Evolutionary conservation across 2,113 vertebrate genomes (phyloP).

Genomic region (Mesoclemmys tuberculata): DNA sequence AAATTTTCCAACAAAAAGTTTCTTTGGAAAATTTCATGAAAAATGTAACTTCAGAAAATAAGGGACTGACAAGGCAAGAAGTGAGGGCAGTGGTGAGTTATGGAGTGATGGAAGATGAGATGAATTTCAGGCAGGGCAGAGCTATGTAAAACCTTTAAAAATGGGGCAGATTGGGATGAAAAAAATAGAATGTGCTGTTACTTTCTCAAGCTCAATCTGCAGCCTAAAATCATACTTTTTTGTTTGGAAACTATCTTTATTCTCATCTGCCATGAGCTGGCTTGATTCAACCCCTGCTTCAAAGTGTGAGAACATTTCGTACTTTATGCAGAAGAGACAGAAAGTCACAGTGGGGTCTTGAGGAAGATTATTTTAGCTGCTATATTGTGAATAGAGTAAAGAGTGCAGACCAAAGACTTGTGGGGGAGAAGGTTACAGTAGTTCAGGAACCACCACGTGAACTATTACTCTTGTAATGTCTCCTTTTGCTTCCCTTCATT

Average conservation of each 20-base stretch:
- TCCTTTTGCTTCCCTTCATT: not conserved
- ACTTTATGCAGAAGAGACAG: not conserved
- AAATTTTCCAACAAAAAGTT: not conserved
- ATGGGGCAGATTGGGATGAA: fast-evolving
- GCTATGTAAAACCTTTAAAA: not conserved
- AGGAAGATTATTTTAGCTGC: not conserved
- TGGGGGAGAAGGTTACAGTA: not conserved
- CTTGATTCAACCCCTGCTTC: not conserved
- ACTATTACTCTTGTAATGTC: not conserved
- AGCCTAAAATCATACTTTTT: not conserved
- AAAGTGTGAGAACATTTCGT: not conserved
- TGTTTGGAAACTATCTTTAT: not conserved
- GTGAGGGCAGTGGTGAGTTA: not conserved
- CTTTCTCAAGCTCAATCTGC: not conserved
- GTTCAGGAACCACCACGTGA: not conserved
- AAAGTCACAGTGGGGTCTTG: not conserved
- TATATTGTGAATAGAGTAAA: not conserved
- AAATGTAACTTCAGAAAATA: not conserved
- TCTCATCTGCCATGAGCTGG: not conserved
- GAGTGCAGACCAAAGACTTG: no score
- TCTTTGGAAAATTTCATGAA: no score
- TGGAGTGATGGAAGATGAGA: not conserved
- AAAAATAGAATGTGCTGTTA: not conserved
- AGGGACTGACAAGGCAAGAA: not conserved
- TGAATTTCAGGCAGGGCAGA: not conserved